phyloP scores from a whole-genome alignment of 1,140 invertebrate species.

The Thaumetopoea pityocampa region DNA sequence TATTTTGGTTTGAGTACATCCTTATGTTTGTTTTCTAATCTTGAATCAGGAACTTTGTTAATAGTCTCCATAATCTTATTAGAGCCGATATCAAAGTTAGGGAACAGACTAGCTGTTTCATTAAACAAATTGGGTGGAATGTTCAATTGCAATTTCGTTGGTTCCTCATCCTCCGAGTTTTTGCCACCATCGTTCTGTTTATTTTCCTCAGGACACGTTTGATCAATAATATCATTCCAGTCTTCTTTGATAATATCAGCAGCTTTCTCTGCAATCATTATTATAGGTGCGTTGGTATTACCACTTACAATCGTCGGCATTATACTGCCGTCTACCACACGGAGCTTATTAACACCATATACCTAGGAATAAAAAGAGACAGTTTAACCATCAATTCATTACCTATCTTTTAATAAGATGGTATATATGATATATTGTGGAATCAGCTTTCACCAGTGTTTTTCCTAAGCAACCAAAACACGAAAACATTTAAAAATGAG shows the following conservation, averaged over 20 bases:
- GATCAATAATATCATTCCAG: slow-evolving; percentile 69
- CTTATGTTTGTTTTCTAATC: too few relatives aligned
- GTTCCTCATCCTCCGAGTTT: slow-evolving; percentile 13
- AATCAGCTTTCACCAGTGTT: too few relatives aligned
- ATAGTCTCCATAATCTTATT: too few relatives aligned
- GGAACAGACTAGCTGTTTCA: slow-evolving; percentile 44
- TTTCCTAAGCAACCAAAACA: too few relatives aligned
- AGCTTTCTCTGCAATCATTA: slow-evolving; percentile 95
- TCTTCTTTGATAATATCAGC: slow-evolving; percentile 89
- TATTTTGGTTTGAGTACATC: too few relatives aligned
- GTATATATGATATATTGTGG: too few relatives aligned
- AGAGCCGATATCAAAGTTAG: slow-evolving; percentile 27
- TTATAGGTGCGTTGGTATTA: slow-evolving; percentile 90
- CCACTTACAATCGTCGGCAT: slow-evolving; percentile 89
- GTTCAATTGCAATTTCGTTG: slow-evolving; percentile 20
- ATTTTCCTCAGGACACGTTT: slow-evolving; percentile 4
- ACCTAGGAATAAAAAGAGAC: slow-evolving; percentile 76
- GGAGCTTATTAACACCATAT: slow-evolving; percentile 82
- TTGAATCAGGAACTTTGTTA: too few relatives aligned
- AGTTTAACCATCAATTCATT: too few relatives aligned
- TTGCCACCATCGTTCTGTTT: slow-evolving; percentile 13
- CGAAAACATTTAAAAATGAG: too few relatives aligned
- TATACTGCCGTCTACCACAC: slow-evolving; percentile 87
- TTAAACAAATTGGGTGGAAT: slow-evolving; percentile 35
- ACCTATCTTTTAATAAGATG: too few relatives aligned